Base-by-base conservation (phyloP, 2,113 vertebrate genomes). In the Rhadina sibilatrix region DNA sequence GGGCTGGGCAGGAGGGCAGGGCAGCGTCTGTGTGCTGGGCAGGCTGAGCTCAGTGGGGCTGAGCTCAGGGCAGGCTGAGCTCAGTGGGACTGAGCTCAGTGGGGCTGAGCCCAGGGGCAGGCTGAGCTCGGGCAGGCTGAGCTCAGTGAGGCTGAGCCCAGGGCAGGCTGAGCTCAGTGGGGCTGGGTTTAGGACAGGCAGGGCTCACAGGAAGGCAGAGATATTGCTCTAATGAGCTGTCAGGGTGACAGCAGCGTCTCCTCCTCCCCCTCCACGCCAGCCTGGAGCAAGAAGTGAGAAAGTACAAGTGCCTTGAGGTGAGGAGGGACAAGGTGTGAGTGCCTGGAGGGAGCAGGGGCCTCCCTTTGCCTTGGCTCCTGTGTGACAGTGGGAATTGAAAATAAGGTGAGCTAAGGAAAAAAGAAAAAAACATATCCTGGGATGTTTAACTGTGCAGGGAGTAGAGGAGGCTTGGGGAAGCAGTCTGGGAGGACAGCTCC, bases 151-250 rank as follows among this genome's bases (percentile, higher is more conserved):
- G 72, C 83, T 42, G 40, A 12, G 40, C 12, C 12, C 12, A 12
- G 40, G 31, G 68, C 75, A n/a, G n/a, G n/a, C n/a, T n/a, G n/a
- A n/a, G n/a, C n/a, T n/a, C n/a, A 16, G 7, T 3, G 35, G 19
- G 49, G 83, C 76, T 25, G 72, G 50, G 11, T 78, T 59, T 42
- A 46, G 92, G 75, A 2, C 49, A 44, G 46, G 92, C 46, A 27
- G 9, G 33, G 44, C 87, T 95, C 65, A 69, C 70, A 71, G 65
- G 0, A 40, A 52, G 68, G 80, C 35, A 31, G 19, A 42, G 89
- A 85, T 6, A 94, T 80, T 59, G 91, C 78, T 91, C 66, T 96
- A 94, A 96, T 90, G 94, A 96, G 95, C 78, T 95, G 95, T 96
- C 93, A 90, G 3, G 1, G 8, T 22, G 46, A 64, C 28, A 91